Percentiles rank a stretch among this genome's conserved stretches.
Conservation (phyloP, 2,113 vertebrate species). For the Prunella himalayana region DNA sequence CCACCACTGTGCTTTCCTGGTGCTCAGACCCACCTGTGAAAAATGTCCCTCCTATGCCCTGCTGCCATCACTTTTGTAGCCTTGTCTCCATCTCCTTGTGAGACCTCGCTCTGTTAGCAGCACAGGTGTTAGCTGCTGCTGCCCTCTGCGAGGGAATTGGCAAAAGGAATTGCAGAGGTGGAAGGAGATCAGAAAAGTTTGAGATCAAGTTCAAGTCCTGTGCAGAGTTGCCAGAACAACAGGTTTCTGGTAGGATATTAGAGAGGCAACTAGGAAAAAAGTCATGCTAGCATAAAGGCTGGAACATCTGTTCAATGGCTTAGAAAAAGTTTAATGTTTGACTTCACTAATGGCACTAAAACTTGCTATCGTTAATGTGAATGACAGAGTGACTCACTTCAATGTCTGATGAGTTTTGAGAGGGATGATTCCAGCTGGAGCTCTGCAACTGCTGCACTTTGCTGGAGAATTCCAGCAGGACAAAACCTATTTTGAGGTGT, state of each 20-base stretch:
- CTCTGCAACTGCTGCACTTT: conserved; percentile 53
- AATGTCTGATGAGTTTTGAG: conserved; percentile 58
- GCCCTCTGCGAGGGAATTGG: rapidly evolving
- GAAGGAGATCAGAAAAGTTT: not conserved
- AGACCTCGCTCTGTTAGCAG: rapidly evolving
- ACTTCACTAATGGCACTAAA: conserved; percentile 59
- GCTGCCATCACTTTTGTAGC: not conserved
- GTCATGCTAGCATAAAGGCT: conserved; percentile 36
- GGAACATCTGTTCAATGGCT: conserved; percentile 55
- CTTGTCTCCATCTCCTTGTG: not conserved
- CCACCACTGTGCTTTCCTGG: not conserved
- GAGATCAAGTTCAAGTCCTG: not conserved
- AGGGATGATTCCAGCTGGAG: conserved; percentile 65
- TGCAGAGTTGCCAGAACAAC: not conserved
- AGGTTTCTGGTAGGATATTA: not conserved
- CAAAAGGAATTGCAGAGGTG: not conserved
- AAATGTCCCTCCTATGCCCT: not conserved
- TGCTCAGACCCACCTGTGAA: not conserved
- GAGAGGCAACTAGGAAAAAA: conserved; percentile 25
- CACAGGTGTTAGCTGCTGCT: not conserved
- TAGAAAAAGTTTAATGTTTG: conserved; percentile 62
- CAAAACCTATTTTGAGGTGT: conserved; percentile 29
- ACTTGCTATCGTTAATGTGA: conserved; percentile 59
- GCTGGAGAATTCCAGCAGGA: conserved; percentile 46
- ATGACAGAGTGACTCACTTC: conserved; percentile 66